Evolutionary conservation across 2,888 invertebrate species (phyloP).

Genomic region (Mantis religiosa): DNA sequence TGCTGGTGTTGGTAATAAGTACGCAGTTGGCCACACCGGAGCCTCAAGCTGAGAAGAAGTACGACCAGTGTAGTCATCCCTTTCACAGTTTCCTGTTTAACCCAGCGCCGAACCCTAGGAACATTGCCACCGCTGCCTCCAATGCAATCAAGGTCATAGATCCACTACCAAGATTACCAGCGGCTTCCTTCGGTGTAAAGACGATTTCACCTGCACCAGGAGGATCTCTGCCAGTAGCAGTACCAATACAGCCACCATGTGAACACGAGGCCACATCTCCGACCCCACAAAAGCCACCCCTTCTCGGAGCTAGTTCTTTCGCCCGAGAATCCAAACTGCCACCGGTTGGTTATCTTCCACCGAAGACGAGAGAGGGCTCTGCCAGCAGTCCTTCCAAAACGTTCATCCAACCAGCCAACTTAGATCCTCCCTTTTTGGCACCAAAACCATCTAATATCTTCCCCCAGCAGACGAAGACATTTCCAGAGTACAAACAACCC

Average conservation of each 20-base stretch:
- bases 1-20: not conserved
- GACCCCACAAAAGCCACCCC: not conserved
- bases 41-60: not conserved
- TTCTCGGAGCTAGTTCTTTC: not conserved
- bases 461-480: not conserved
- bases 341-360: not conserved
- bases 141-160: not conserved
- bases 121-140: not conserved
- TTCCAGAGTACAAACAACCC: not conserved
- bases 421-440: not conserved
- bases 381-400: not conserved
- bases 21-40: not conserved
- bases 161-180: not conserved
- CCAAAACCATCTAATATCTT: not conserved
- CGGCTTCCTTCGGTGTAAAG: not conserved
- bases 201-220: not conserved
- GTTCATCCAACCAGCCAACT: not conserved
- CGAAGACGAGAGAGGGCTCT: not conserved
- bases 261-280: not conserved
- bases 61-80: constrained; percentile 27
- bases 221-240: not conserved
- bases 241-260: not conserved
- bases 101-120: constrained; percentile 8
- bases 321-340: not conserved
- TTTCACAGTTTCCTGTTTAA: constrained; percentile 29